phyloP scores from a whole-genome alignment of 1,140 invertebrate genomes.

The Eurosta solidaginis region DNA sequence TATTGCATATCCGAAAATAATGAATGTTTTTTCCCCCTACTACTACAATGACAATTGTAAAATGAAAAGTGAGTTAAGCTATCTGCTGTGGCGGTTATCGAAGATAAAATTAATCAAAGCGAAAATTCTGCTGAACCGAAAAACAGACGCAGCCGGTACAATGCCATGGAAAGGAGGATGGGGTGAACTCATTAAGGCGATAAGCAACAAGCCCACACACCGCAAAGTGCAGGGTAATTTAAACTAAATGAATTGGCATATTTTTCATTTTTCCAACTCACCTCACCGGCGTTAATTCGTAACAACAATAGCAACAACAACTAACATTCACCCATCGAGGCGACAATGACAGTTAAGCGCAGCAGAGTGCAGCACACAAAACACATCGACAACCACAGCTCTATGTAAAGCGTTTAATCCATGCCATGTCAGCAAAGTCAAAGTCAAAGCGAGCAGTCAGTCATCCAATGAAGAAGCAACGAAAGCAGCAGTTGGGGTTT shows the following conservation, averaged over 20 bases:
- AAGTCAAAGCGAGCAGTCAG: constrained; percentile 14
- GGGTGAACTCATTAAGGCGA: constrained; percentile 17
- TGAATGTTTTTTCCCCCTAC: neutral
- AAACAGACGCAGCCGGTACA: neutral
- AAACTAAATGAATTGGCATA: constrained; percentile 60
- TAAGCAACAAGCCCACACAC: constrained; percentile 21
- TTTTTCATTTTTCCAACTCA: constrained; percentile 53
- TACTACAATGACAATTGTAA: neutral
- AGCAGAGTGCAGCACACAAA: constrained; percentile 15
- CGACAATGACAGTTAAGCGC: constrained; percentile 18
- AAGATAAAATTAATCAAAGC: constrained; percentile 36
- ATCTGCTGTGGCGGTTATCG: constrained; percentile 32
- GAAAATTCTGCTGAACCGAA: neutral
- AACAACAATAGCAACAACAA: neutral
- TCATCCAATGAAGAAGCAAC: neutral
- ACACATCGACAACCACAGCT: neutral
- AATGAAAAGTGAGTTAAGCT: constrained; percentile 13
- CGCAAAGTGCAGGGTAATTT: constrained; percentile 52
- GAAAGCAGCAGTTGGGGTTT: neutral
- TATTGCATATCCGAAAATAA: neutral
- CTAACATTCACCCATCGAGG: neutral
- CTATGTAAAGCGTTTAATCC: constrained; percentile 53
- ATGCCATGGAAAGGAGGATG: neutral
- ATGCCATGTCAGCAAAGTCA: constrained; percentile 37
- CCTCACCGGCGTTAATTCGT: neutral